phyloP scores from a whole-genome alignment of 2,888 invertebrate genomes.

The Tetragonula carbonaria region DNA sequence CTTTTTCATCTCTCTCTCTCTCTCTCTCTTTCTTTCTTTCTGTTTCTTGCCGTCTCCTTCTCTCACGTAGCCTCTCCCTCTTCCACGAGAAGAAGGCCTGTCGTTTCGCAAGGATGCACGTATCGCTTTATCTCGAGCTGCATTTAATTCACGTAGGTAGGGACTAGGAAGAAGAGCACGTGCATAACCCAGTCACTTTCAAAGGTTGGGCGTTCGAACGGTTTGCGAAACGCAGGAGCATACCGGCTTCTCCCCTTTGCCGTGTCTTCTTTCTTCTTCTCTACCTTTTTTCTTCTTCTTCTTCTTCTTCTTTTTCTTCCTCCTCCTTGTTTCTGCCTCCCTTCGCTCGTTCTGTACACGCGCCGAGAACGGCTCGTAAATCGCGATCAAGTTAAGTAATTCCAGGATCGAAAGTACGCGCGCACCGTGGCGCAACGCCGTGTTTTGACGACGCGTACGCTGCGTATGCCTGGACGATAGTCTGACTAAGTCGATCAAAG shows the following conservation, averaged over 20 bases:
- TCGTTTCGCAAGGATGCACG: conserved; percentile 73
- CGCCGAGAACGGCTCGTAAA: conserved; percentile 64
- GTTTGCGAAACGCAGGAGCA: conserved; percentile 73
- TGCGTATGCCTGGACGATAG: background rate
- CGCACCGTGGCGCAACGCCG: conserved; percentile 50
- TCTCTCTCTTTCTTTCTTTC: conserved; percentile 11
- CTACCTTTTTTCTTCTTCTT: no score
- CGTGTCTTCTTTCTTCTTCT: conserved; percentile 27
- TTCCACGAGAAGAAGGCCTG: conserved; percentile 57
- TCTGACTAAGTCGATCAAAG: background rate
- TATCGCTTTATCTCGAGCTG: conserved; percentile 72
- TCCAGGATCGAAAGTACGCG: conserved; percentile 58
- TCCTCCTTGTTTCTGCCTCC: background rate
- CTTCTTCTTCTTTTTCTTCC: background rate
- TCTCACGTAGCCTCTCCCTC: conserved; percentile 23
- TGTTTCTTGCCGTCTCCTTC: background rate
- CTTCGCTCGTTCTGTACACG: conserved; percentile 37
- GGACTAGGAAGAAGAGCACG: conserved; percentile 75
- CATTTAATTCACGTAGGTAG: conserved; percentile 74
- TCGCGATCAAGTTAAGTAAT: conserved; percentile 66
- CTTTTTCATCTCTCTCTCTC: conserved; percentile 4
- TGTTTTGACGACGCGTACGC: conserved; percentile 45
- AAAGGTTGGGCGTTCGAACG: conserved; percentile 74
- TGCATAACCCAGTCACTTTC: conserved; percentile 74
- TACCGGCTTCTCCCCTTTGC: conserved; percentile 50